Evolutionary conservation across 1,140 invertebrate species (phyloP).

Genomic region (Pissodes strobi): DNA sequence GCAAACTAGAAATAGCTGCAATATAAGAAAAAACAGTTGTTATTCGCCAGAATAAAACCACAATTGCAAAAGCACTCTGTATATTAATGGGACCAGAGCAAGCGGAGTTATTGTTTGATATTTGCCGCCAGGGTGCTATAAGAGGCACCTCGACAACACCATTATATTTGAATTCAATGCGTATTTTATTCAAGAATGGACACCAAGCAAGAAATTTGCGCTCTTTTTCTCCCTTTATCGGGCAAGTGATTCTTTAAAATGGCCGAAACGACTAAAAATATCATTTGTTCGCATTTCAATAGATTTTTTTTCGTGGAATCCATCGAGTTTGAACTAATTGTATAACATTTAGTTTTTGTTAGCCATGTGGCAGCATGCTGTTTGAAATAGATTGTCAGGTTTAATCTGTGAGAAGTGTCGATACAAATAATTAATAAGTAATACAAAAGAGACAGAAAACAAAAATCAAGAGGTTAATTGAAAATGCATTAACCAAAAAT

Average conservation of each 20-base stretch:
- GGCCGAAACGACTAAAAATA: constrained; percentile 16
- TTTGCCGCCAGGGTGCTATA: constrained; percentile 45
- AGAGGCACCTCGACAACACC: constrained; percentile 44
- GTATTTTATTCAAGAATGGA: constrained; percentile 39
- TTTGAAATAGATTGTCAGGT: no score
- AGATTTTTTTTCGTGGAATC: neutral
- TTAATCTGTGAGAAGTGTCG: no score
- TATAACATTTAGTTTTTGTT: constrained; percentile 15
- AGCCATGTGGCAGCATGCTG: no score
- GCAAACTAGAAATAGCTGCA: no score
- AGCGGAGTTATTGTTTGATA: constrained; percentile 30
- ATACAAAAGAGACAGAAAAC: no score
- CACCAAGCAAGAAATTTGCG: constrained; percentile 25
- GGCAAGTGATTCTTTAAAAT: neutral
- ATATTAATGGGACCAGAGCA: constrained; percentile 3
- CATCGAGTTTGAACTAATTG: constrained; percentile 7
- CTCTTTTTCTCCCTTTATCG: constrained; percentile 21
- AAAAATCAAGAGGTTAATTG: no score
- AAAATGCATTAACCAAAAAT: no score
- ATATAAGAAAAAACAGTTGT: no score
- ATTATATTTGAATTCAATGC: constrained; percentile 49
- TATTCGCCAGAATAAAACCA: neutral
- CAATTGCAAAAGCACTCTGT: neutral
- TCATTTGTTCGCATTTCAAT: constrained; percentile 18
- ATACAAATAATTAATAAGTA: no score